Percentiles rank a stretch among this genome's conserved stretches.
These are phyloP conservation scores for Acronicta aceris DNA, from an alignment of 2,888 invertebrate genomes.

Conservation along the genomic window DNA sequence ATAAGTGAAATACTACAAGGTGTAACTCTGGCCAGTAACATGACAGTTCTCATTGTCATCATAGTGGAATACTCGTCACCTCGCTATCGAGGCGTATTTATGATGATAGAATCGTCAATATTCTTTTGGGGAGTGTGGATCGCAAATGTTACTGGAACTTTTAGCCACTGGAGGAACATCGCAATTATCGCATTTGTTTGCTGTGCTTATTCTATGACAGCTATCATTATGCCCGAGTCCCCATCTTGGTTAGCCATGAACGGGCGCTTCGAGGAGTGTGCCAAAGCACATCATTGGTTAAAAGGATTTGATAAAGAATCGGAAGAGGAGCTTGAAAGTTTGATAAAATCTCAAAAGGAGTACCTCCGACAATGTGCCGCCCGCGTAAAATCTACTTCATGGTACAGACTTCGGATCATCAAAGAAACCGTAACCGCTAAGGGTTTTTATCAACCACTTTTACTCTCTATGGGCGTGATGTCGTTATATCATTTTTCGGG, in stretches of 20 bases:
- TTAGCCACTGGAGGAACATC: slow-evolving; percentile 69
- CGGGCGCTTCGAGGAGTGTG: slow-evolving; percentile 57
- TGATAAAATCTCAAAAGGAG: slow-evolving; percentile 57
- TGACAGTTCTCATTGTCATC: slow-evolving; percentile 67
- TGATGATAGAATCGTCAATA: slow-evolving; percentile 69
- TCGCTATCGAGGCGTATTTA: slow-evolving; percentile 68
- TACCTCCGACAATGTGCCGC: slow-evolving; percentile 36
- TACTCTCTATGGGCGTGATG: slow-evolving; percentile 58
- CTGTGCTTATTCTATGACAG: slow-evolving; percentile 54
- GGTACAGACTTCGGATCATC: slow-evolving; percentile 36
- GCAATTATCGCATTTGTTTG: slow-evolving; percentile 59
- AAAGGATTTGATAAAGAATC: slow-evolving; percentile 60
- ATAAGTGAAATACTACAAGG: slow-evolving; percentile 67
- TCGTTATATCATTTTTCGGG: slow-evolving; percentile 61
- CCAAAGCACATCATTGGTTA: slow-evolving; percentile 60
- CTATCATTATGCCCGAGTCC: slow-evolving; percentile 63
- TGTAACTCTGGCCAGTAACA: slow-evolving; percentile 62
- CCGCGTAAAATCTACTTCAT: slow-evolving; percentile 31
- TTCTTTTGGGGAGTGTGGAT: slow-evolving; percentile 73
- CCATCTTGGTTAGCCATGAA: slow-evolving; percentile 67
- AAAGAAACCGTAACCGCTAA: slow-evolving; percentile 47
- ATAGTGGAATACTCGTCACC: slow-evolving; percentile 69
- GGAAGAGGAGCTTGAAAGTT: slow-evolving; percentile 58
- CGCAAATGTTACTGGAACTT: slow-evolving; percentile 70
- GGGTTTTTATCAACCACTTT: slow-evolving; percentile 64